phyloP scores from a whole-genome alignment of 2,113 vertebrate species.

The Limnothrissa miodon region DNA sequence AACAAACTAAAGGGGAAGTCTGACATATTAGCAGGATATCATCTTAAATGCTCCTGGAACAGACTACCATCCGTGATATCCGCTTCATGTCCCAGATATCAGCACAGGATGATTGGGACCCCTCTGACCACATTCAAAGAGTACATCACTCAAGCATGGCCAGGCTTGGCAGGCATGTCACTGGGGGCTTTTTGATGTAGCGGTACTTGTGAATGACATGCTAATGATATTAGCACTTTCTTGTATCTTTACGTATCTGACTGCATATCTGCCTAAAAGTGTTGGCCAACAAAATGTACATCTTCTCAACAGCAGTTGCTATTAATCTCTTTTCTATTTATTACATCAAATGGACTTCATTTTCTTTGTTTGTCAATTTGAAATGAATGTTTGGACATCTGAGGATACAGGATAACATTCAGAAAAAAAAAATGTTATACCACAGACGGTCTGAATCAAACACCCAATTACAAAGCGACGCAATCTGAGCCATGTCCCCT shows the following conservation, averaged over 20 bases:
- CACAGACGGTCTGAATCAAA: not conserved
- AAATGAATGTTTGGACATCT: not conserved
- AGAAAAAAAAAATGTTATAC: not conserved
- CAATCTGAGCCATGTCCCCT: conserved; percentile 22
- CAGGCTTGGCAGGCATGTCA: not conserved
- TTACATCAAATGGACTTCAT: not conserved
- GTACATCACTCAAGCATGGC: not conserved
- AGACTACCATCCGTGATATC: not conserved
- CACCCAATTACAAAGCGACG: not conserved
- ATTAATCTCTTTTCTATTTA: not conserved
- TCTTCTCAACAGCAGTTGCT: not conserved
- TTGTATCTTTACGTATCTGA: not conserved
- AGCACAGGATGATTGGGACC: not conserved
- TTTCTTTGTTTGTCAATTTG: not conserved
- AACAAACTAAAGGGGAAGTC: not conserved
- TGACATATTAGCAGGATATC: conserved; percentile 9
- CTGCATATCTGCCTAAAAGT: not conserved
- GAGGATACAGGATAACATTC: not conserved
- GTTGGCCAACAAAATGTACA: not conserved
- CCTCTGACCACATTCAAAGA: conserved; percentile 8
- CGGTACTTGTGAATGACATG: not conserved
- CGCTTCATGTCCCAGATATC: not conserved
- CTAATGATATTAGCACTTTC: not conserved
- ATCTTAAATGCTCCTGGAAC: not conserved
- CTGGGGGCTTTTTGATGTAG: not conserved